These are phyloP conservation scores for Laspeyria flexula DNA, from an alignment of 2,888 invertebrate species.

Conservation along the genomic window DNA sequence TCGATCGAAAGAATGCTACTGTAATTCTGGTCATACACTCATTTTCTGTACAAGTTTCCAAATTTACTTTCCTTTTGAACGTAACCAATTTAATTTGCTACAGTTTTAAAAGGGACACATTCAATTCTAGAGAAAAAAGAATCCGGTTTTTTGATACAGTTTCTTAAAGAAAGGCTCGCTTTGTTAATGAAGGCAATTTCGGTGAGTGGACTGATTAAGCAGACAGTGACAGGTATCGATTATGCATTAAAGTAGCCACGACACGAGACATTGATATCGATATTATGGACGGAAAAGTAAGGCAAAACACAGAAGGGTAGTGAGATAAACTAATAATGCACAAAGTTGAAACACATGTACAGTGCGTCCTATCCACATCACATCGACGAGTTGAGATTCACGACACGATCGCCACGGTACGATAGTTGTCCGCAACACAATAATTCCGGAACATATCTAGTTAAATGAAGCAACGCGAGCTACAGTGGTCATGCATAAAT, in stretches of 20 bases:
- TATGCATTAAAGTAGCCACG: conserved; percentile 52
- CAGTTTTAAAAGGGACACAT: conserved; percentile 61
- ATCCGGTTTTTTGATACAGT: conserved; percentile 67
- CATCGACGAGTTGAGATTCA: conserved; percentile 62
- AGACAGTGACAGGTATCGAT: conserved; percentile 64
- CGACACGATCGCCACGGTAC: conserved; percentile 63
- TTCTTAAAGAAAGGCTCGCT: conserved; percentile 63
- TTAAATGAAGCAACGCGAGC: conserved; percentile 70
- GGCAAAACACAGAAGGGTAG: background rate
- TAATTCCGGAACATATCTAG: conserved; percentile 80
- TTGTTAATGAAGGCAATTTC: conserved; percentile 75
- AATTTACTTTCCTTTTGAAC: conserved; percentile 52
- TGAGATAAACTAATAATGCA: background rate
- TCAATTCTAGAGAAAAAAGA: conserved; percentile 61
- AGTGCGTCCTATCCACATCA: conserved; percentile 32
- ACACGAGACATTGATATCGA: conserved; percentile 4
- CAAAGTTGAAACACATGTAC: conserved; percentile 6
- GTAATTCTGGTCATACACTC: conserved; percentile 20
- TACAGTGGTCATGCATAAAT: conserved; percentile 78
- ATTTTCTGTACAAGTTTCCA: conserved; percentile 46
- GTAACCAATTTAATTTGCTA: conserved; percentile 60
- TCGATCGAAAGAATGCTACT: conserved; percentile 1
- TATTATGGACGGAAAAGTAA: background rate
- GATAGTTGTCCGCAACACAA: conserved; percentile 70
- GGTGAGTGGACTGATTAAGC: conserved; percentile 69